Base-by-base conservation (phyloP, 2,113 vertebrate species). In the Phalacrocorax carbo region DNA sequence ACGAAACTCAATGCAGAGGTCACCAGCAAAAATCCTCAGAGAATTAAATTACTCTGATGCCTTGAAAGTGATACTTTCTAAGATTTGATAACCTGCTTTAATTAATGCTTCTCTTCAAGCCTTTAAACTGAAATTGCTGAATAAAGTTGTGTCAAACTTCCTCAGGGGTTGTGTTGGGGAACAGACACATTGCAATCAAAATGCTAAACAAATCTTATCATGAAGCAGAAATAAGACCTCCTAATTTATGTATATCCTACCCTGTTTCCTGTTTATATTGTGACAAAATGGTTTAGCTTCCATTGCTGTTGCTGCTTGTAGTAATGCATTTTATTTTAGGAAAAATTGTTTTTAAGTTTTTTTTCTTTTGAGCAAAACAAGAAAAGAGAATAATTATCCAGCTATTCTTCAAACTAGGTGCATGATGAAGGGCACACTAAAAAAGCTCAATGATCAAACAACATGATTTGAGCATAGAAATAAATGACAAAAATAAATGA, bases 41-140 rank as follows among this genome's bases (percentile, higher is more conserved):
- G 27, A 54, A 82, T 68, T 77, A 64, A 75, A 26, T 78, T 60
- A 62, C 55, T 68, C 49, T 20, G 40, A 30, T 49, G 11, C 32
- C 78, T 89, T 68, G 38, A 55, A 95, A 93, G 16, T 17, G n/a
- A 84, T 76, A 84, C 20, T 23, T 68, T 82, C 54, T 70, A 84
- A 91, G 29, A 66, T 89, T 66, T 88, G 55, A 83, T 58, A 88
- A 36, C 34, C 16, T 93, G 17, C 60, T 88, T 82, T 90, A 79
- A 79, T 82, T 87, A 76, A 86, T 77, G 30, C 55, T 91, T 72
- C 44, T 32, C 42, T 90, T 93, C 58, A 93, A 90, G 21, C 14
- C 21, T 82, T 60, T 90, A 90, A 90, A 75, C 40, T 91, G 94
- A 57, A 30, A 71, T 20, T 1, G 2, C 21, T 72, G 61, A 79